A percentile compares a stretch with the other conserved stretches of the same genome.
These are phyloP conservation scores for Arenaria interpres DNA, from an alignment of 2,113 vertebrate species.

Conservation along the genomic window DNA sequence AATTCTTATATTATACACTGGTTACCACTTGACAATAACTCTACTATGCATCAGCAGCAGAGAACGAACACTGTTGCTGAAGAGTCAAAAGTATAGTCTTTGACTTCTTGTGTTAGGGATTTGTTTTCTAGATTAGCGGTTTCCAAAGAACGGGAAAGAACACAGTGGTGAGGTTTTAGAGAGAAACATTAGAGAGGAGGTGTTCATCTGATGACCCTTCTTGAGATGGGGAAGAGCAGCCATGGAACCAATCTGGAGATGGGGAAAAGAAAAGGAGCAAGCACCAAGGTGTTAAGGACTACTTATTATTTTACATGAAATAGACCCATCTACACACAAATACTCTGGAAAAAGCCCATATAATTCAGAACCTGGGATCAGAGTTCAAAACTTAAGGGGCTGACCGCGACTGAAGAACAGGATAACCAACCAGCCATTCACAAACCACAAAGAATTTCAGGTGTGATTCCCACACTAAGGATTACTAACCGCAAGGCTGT, in stretches of 20 bases:
- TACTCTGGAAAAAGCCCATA: background rate
- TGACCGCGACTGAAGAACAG: background rate
- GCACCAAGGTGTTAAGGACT: background rate
- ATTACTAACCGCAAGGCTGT: background rate
- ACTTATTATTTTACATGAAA: background rate
- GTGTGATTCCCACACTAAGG: background rate
- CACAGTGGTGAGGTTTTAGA: background rate
- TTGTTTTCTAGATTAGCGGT: background rate
- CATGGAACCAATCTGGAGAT: background rate
- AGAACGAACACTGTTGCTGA: background rate
- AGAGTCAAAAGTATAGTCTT: background rate
- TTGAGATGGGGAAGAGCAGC: background rate
- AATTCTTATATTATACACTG: background rate
- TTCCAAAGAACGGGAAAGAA: background rate
- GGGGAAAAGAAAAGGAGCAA: background rate
- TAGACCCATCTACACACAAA: background rate
- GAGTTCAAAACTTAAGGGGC: background rate
- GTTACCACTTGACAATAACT: background rate
- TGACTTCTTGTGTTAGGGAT: background rate
- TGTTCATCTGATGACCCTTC: background rate
- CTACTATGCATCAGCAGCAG: background rate
- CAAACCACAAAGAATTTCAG: background rate
- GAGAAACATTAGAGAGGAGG: background rate
- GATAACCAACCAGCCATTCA: background rate
- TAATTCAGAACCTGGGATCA: background rate